These are phyloP conservation scores for Turritopsis dohrnii DNA, from an alignment of 30 jellyfish, hydroid and myxozoan species.

Conservation along the genomic window DNA sequence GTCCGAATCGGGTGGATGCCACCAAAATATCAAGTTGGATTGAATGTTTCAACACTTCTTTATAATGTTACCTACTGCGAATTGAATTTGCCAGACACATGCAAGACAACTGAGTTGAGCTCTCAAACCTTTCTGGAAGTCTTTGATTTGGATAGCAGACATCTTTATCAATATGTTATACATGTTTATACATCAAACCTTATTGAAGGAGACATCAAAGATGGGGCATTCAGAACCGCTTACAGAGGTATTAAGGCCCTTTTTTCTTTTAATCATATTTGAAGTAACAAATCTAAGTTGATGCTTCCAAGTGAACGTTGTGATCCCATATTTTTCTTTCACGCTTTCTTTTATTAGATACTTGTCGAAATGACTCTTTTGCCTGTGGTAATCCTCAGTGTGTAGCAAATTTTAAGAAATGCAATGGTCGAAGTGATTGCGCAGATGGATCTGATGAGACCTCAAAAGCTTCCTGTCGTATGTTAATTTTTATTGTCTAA, in stretches of 20 bases:
- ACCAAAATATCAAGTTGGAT: not conserved
- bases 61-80: slow-evolving; percentile 22
- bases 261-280: not conserved
- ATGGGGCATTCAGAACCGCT: not conserved
- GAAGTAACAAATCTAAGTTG: not conserved
- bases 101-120: not conserved
- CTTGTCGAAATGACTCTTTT: slow-evolving; percentile 3
- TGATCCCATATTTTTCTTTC: not conserved
- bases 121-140: not conserved
- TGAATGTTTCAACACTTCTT: not conserved
- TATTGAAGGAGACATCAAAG: not conserved
- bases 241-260: not conserved
- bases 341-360: not conserved
- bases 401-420: not conserved
- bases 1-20: slow-evolving; percentile 13
- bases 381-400: slow-evolving; percentile 20
- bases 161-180: not conserved
- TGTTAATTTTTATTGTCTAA: not conserved
- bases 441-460: slow-evolving; percentile 20
- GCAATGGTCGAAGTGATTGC: slow-evolving; percentile 21
- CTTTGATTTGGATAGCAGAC: not conserved
- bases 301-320: too few species aligned
- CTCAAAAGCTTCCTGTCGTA: not conserved
- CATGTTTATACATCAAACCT: slow-evolving; percentile 5
- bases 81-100: slow-evolving; percentile 6